Percentiles rank a stretch among this genome's conserved stretches.
Conservation (phyloP, 2,113 vertebrate species). For the Marmota monax region DNA sequence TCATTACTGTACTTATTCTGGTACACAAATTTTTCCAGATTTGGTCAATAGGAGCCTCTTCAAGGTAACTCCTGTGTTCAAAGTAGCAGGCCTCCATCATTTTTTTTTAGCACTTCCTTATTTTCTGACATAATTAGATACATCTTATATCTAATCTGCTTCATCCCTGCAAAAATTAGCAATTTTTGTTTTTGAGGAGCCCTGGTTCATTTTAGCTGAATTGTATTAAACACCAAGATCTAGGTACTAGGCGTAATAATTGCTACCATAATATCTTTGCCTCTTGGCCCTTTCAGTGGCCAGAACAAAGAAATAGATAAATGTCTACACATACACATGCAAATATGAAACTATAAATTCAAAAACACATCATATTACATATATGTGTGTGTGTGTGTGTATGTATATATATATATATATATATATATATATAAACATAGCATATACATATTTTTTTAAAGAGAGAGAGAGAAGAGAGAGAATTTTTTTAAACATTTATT, state of each 20-base stretch:
- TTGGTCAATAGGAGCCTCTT: neutral
- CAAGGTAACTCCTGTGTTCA: neutral
- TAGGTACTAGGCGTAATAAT: neutral
- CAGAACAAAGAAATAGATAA: neutral
- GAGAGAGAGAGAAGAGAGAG: too few species aligned
- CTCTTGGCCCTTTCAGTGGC: constrained; percentile 8
- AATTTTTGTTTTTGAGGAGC: neutral
- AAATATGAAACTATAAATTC: neutral
- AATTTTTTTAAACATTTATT: too few species aligned
- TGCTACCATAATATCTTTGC: neutral
- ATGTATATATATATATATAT: too few species aligned
- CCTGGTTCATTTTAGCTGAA: neutral
- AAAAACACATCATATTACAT: neutral
- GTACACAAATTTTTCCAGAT: neutral
- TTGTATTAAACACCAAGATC: neutral
- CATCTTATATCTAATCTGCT: neutral
- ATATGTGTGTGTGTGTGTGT: too few species aligned
- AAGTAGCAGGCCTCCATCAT: neutral
- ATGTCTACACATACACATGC: neutral
- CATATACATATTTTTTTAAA: neutral
- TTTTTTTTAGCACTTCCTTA: neutral
- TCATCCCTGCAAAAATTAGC: neutral
- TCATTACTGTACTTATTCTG: neutral
- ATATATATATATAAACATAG: neutral
- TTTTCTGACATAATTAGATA: neutral